Percentiles rank a stretch among this genome's conserved stretches.
phyloP scores from a whole-genome alignment of 2,797 vertebrate species.

The Poecilia wingei region DNA sequence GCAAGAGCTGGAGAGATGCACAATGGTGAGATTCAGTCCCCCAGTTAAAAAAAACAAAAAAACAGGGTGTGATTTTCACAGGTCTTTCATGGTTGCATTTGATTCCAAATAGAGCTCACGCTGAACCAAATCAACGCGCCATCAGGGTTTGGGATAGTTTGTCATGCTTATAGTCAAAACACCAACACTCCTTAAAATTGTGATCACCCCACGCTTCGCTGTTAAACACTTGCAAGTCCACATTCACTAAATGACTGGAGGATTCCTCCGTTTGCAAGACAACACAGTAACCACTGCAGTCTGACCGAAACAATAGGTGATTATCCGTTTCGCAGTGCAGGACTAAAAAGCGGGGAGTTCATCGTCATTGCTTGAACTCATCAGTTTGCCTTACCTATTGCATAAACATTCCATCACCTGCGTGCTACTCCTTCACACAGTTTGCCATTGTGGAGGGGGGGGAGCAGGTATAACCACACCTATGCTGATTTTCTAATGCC shows the following conservation, averaged over 20 bases:
- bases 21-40: neutral
- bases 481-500: slow-evolving; percentile 84
- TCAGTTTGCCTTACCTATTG: slow-evolving; percentile 49
- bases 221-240: slow-evolving; percentile 40
- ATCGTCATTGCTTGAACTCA: slow-evolving; percentile 15
- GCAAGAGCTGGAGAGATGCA: neutral
- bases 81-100: neutral
- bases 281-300: slow-evolving; percentile 3
- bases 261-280: slow-evolving; percentile 43
- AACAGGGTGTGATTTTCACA: neutral
- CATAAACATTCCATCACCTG: slow-evolving; percentile 54
- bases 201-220: slow-evolving; percentile 5
- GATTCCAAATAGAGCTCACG: neutral
- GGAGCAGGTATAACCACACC: slow-evolving; percentile 80
- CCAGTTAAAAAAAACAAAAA: neutral
- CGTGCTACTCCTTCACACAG: slow-evolving; percentile 52
- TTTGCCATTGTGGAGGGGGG: slow-evolving; percentile 59
- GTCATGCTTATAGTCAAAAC: slow-evolving; percentile 35
- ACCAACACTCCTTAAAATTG: slow-evolving; percentile 30
- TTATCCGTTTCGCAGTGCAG: slow-evolving; percentile 23
- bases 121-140: slow-evolving; percentile 6
- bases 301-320: slow-evolving; percentile 23
- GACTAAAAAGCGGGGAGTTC: slow-evolving; percentile 12
- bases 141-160: neutral
- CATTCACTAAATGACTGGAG: slow-evolving; percentile 12